These are phyloP conservation scores for Notarius quadriscutis DNA, from an alignment of 2,113 vertebrate species.

Conservation along the genomic window DNA sequence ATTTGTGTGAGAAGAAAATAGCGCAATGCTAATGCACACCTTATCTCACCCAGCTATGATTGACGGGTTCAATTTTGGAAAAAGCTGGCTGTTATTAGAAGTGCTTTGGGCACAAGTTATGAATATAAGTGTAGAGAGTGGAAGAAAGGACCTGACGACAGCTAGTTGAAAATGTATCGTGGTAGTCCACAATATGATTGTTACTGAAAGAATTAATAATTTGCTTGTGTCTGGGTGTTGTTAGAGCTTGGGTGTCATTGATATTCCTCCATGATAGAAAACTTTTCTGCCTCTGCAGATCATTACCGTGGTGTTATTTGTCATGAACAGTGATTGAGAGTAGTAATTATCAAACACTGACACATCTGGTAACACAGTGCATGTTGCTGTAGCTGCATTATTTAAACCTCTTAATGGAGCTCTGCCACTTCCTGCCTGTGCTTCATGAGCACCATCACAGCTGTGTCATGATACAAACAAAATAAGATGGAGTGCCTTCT, in stretches of 20 bases:
- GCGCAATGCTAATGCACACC: neutral
- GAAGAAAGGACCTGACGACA: constrained; percentile 15
- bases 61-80: constrained; percentile 40
- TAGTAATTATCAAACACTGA: constrained; percentile 41
- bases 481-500: constrained; percentile 75
- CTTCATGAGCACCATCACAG: constrained; percentile 68
- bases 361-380: constrained; percentile 28
- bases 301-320: constrained; percentile 42
- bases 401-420: constrained; percentile 41
- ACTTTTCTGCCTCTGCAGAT: constrained; percentile 32
- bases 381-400: constrained; percentile 47
- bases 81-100: constrained; percentile 18
- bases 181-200: constrained; percentile 20
- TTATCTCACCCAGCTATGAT: constrained; percentile 11
- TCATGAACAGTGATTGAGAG: constrained; percentile 42
- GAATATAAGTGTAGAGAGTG: constrained; percentile 21
- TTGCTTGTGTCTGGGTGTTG: constrained; percentile 18
- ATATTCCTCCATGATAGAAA: constrained; percentile 32
- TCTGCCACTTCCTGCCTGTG: constrained; percentile 21
- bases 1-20: neutral
- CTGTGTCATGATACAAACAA: constrained; percentile 73
- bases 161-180: constrained; percentile 27
- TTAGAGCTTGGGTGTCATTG: constrained; percentile 23
- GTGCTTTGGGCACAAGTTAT: constrained; percentile 25
- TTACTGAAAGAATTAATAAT: constrained; percentile 41